These are phyloP conservation scores for Columba livia DNA, from an alignment of 2,113 vertebrate species.

Conservation along the genomic window DNA sequence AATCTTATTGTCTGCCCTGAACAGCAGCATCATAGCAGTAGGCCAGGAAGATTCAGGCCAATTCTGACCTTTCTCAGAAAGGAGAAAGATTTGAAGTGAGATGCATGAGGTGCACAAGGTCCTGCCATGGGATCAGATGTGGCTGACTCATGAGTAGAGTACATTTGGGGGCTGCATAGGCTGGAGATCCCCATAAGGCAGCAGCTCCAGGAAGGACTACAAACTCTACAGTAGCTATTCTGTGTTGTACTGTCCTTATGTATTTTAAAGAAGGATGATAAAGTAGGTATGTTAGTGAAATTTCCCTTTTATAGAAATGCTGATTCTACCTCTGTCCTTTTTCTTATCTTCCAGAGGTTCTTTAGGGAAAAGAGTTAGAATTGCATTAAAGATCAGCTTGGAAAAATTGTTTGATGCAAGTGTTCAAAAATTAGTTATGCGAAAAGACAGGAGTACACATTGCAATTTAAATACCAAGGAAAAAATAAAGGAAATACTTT, in stretches of 20 bases:
- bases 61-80: background rate
- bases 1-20: background rate
- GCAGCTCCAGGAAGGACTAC: background rate
- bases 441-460: background rate
- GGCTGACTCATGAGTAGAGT: background rate
- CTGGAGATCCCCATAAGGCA: background rate
- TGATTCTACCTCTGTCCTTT: background rate
- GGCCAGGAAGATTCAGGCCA: background rate
- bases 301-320: background rate
- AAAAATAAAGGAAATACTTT: background rate
- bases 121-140: accelerated
- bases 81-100: background rate
- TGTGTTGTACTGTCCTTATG: background rate
- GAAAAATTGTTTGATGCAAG: background rate
- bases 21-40: background rate
- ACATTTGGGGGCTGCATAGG: accelerated
- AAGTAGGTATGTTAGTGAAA: background rate
- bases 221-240: background rate
- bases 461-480: background rate
- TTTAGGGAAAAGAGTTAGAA: background rate
- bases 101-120: background rate
- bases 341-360: background rate
- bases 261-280: background rate
- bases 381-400: background rate
- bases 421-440: background rate